Conservation (phyloP, 2,888 invertebrate species). For the Eupithecia subumbrata region DNA sequence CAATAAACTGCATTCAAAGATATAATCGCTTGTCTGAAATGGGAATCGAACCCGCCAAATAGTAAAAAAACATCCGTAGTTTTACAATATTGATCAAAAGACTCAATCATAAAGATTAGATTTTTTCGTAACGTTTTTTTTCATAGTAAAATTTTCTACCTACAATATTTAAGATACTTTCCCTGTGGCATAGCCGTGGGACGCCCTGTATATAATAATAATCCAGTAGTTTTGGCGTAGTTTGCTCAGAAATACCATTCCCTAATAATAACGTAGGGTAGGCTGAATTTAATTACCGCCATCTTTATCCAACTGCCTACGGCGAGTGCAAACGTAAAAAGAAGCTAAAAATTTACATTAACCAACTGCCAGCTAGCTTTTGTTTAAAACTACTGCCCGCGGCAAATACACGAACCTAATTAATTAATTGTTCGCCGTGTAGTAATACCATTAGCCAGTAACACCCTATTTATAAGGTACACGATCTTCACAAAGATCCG, state of each 20-base stretch:
- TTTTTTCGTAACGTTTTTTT: too few relatives aligned
- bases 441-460: constrained; percentile 6
- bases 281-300: not conserved
- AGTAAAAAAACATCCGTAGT: too few relatives aligned
- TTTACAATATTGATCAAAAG: too few relatives aligned
- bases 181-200: too few relatives aligned
- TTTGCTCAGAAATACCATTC: not conserved
- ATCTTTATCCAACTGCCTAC: not conserved
- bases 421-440: not conserved
- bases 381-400: not conserved
- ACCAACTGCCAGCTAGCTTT: not conserved
- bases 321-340: not conserved
- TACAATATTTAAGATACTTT: too few relatives aligned
- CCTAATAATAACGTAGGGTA: not conserved
- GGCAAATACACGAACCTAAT: not conserved
- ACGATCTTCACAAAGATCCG: constrained; percentile 26
- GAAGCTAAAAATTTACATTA: not conserved
- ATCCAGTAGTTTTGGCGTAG: not conserved
- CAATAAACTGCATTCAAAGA: too few relatives aligned
- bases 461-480: constrained; percentile 11
- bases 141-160: too few relatives aligned
- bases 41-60: too few relatives aligned
- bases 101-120: too few relatives aligned
- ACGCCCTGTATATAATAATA: too few relatives aligned
- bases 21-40: too few relatives aligned